phyloP scores from a whole-genome alignment of 1,140 invertebrate species.

The Eupristina koningsbergeri region DNA sequence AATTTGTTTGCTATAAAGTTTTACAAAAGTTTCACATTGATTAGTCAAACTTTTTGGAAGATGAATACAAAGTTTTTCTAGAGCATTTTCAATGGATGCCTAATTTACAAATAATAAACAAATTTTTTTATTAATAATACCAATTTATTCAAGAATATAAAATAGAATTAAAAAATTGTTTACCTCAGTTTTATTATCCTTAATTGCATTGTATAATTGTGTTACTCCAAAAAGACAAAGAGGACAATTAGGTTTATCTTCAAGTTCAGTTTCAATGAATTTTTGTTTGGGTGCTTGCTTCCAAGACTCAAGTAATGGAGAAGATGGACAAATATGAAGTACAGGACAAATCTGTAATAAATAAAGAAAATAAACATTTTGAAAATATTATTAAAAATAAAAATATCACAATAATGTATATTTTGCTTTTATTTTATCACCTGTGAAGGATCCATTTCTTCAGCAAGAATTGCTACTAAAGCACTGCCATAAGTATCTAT shows the following conservation, averaged over 20 bases:
- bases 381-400: conserved; percentile 30
- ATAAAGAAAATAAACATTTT: conserved; percentile 13
- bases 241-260: conserved; percentile 80
- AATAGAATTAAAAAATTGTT: neutral
- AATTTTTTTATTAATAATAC: neutral
- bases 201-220: conserved; percentile 79
- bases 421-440: conserved; percentile 71
- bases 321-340: conserved; percentile 75
- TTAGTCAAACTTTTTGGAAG: conserved; percentile 77
- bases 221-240: conserved; percentile 86
- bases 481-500: conserved; percentile 84
- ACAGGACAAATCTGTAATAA: conserved; percentile 76
- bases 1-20: conserved; percentile 82
- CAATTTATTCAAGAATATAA: neutral
- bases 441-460: conserved; percentile 85
- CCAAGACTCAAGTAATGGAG: conserved; percentile 65
- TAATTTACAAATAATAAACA: conserved; percentile 19
- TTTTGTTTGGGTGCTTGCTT: conserved; percentile 68
- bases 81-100: conserved; percentile 76
- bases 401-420: conserved; percentile 44
- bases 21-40: conserved; percentile 85
- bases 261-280: conserved; percentile 72
- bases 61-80: conserved; percentile 82
- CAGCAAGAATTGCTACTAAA: conserved; percentile 83
- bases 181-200: conserved; percentile 82